These are phyloP conservation scores for Bergia sp. DNA, from an alignment of 92 coral and sea anemone genomes.

Conservation along the genomic window DNA sequence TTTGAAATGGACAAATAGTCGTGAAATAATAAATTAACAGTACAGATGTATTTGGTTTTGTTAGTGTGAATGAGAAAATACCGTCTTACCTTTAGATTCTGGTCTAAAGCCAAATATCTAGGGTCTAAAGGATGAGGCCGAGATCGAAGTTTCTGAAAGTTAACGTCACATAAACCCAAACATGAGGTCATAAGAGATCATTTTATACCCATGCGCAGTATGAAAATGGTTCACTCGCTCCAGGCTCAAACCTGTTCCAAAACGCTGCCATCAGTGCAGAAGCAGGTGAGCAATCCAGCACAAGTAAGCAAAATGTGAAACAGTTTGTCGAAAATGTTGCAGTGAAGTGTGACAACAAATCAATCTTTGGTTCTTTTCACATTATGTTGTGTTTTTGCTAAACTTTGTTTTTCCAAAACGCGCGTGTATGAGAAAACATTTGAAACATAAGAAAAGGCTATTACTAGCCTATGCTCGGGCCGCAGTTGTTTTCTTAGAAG, in stretches of 20 bases:
- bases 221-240: background rate
- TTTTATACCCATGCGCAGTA: background rate
- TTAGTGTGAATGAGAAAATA: background rate
- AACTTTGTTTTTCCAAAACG: too few relatives aligned
- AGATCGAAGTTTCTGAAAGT: background rate
- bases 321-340: background rate
- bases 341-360: background rate
- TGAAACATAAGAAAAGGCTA: too few relatives aligned
- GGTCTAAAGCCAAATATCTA: background rate
- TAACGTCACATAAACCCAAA: background rate
- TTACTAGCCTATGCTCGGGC: too few relatives aligned
- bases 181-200: constrained; percentile 8
- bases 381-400: too few relatives aligned
- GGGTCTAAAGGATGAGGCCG: background rate
- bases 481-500: too few relatives aligned
- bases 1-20: background rate
- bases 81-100: background rate
- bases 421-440: too few relatives aligned
- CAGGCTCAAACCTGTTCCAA: background rate
- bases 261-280: background rate
- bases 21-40: background rate
- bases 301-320: background rate
- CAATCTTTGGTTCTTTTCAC: background rate
- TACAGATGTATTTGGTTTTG: background rate
- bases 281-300: background rate